Evolutionary conservation across 2,888 invertebrate genomes (phyloP).

Genomic region (Netelia fuscicornis): DNA sequence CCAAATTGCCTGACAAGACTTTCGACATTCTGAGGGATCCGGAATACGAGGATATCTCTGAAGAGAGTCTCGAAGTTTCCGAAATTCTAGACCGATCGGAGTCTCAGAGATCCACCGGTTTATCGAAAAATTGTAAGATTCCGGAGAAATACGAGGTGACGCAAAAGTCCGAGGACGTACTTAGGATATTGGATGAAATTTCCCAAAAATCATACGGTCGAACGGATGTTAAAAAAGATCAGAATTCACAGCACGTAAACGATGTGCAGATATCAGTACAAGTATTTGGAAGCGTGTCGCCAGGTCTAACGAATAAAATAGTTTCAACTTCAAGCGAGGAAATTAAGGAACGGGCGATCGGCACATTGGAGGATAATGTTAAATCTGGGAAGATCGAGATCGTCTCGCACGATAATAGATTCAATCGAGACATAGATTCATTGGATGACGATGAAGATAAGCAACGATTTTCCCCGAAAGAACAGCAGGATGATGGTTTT

Average conservation of each 20-base stretch:
- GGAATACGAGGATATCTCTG: conserved; percentile 83
- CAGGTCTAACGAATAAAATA: conserved; percentile 49
- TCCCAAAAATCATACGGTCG: conserved; percentile 73
- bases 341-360: not conserved
- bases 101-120: conserved; percentile 66
- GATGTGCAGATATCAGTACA: conserved; percentile 65
- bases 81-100: conserved; percentile 81
- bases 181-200: conserved; percentile 80
- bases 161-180: conserved; percentile 79
- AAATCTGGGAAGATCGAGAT: conserved; percentile 39
- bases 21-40: conserved; percentile 76
- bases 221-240: conserved; percentile 2
- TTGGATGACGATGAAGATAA: conserved; percentile 12
- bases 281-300: conserved; percentile 65
- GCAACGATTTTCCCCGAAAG: not conserved
- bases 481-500: conserved; percentile 46
- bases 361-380: not conserved
- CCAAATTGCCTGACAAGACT: conserved; percentile 60
- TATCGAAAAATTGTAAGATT: conserved; percentile 72
- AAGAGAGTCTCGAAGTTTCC: conserved; percentile 82
- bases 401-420: conserved; percentile 19
- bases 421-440: conserved; percentile 24
- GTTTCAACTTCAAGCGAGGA: not conserved
- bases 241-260: conserved; percentile 35
- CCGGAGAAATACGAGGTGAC: conserved; percentile 78